Base-by-base conservation (phyloP, 2,113 vertebrate genomes). In the Pseudonaja textilis region DNA sequence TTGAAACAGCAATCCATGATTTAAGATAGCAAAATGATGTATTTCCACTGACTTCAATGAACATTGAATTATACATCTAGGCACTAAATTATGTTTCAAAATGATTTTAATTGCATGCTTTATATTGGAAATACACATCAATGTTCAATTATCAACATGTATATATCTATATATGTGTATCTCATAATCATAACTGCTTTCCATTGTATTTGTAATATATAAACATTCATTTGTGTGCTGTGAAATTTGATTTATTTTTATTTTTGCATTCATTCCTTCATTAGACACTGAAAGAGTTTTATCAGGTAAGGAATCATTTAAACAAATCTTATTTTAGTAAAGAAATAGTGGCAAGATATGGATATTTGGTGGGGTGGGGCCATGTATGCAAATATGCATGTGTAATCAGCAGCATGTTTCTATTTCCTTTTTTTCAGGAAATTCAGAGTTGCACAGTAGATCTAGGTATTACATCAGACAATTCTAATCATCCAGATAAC, bases 251-350 rank as follows among this genome's bases (percentile, higher is more conserved):
- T 98, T 98, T 98, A 98, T 98, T 97, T 98, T 97, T 98, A 98
- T 98, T 98, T 98, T 98, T 98, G 97, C 98, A 98, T 98, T 98
- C 98, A 98, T 98, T 98, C 96, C 98, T 96, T 98, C 98, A 97
- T 98, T 99, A 99, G 99, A 99, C 98, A 98, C 98, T 99, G 98
- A 99, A 99, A 98, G 98, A 99, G 97, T 99, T 98, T 98, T 99
- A 99, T 87, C 98, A 99, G 99, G 99, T 99, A 99, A 99, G 99
- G 97, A 96, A 96, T 96, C 97, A 96, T 98, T 98, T 98, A 97
- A 97, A 97, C 97, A 96, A 96, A 96, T 97, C 94, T 97, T 96
- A 95, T 94, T 96, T 97, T 96, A 97, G 97, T 96, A 97, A 98
- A 98, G 97, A 96, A 94, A 85, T 98, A 97, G 97, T 96, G 97